Conservation (phyloP, 1,140 invertebrate species). For the Trichonephila inaurata region DNA sequence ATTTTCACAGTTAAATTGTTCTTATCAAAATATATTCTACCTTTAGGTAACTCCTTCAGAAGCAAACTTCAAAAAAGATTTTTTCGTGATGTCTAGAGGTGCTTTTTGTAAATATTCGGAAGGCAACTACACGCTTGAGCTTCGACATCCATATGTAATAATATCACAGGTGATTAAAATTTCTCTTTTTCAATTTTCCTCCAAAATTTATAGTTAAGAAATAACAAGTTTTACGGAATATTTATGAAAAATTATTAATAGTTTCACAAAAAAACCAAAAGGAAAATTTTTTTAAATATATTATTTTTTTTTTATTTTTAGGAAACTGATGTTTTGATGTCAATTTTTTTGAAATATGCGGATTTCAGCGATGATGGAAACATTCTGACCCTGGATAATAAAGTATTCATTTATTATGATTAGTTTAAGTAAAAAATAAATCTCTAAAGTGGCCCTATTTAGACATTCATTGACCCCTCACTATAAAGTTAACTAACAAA, state of each 20-base stretch:
- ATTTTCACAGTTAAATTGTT: too few species aligned
- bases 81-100: conserved; percentile 26
- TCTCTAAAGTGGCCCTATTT: too few species aligned
- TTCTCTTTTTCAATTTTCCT: not conserved
- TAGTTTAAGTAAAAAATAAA: too few species aligned
- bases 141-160: not conserved
- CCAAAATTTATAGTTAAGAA: too few species aligned
- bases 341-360: conserved; percentile 24
- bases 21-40: not conserved
- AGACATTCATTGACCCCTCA: too few species aligned
- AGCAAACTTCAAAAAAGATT: not conserved
- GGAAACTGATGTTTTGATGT: conserved; percentile 2
- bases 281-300: not conserved
- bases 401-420: not conserved
- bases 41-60: not conserved
- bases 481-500: too few species aligned
- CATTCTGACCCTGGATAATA: conserved; percentile 19
- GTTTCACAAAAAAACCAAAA: not conserved
- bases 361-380: not conserved
- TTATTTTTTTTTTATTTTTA: conserved; percentile 19
- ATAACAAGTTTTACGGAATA: too few species aligned
- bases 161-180: conserved; percentile 11
- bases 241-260: not conserved
- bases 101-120: conserved; percentile 32
- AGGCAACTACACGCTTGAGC: conserved; percentile 5